These are phyloP conservation scores for Cynaeus angustus DNA, from an alignment of 2,888 invertebrate genomes.

Conservation along the genomic window DNA sequence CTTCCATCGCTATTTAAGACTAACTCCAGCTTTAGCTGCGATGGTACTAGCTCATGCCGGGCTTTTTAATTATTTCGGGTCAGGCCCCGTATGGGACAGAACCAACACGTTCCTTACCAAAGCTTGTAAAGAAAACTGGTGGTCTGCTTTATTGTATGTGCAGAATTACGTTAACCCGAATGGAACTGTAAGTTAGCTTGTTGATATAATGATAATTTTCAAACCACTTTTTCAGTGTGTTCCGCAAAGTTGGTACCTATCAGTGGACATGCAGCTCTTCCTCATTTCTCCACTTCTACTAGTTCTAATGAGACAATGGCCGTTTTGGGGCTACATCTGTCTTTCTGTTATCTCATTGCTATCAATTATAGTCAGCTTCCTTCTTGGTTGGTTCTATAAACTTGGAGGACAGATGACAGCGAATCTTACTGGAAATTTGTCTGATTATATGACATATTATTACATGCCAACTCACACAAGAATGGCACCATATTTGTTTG, in stretches of 20 bases:
- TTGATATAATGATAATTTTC: background rate
- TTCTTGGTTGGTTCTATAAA: slow-evolving; percentile 34
- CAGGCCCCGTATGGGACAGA: slow-evolving; percentile 44
- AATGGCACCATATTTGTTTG: slow-evolving; percentile 40
- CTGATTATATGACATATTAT: slow-evolving; percentile 33
- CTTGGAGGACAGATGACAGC: slow-evolving; percentile 31
- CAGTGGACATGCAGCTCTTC: slow-evolving; percentile 46
- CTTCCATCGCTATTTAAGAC: slow-evolving; percentile 43
- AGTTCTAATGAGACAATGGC: slow-evolving; percentile 28
- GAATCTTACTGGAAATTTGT: slow-evolving; percentile 24
- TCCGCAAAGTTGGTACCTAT: slow-evolving; percentile 46
- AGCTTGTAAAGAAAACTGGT: slow-evolving; percentile 40
- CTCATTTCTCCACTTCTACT: slow-evolving; percentile 35
- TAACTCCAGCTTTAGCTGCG: slow-evolving; percentile 41
- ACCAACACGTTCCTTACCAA: slow-evolving; percentile 14
- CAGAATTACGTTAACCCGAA: slow-evolving; percentile 43
- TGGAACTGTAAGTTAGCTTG: slow-evolving; percentile 26
- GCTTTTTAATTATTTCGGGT: slow-evolving; percentile 38
- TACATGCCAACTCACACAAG: slow-evolving; percentile 46
- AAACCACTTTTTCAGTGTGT: slow-evolving; percentile 36
- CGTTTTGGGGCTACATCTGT: slow-evolving; percentile 11
- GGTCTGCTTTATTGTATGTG: slow-evolving; percentile 39
- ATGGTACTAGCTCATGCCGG: slow-evolving; percentile 35
- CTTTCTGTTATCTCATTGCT: background rate
- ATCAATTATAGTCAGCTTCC: slow-evolving; percentile 22